Evolutionary conservation across 2,113 vertebrate species (phyloP), one percentile per base, ranked within the genome.

Genomic region (Puffinus mauretanicus): DNA sequence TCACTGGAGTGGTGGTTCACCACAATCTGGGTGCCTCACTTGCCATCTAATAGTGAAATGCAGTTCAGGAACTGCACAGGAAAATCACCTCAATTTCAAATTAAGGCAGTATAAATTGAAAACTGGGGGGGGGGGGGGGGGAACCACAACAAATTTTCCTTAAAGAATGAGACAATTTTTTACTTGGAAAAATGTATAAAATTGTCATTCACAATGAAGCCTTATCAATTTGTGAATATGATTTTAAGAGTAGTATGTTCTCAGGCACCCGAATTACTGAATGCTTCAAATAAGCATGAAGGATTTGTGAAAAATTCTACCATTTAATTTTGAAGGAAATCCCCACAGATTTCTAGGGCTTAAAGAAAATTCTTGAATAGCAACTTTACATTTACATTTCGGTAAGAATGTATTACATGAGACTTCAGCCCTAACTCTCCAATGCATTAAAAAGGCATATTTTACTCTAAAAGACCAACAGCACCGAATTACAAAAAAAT

Each of bases 271-370:
- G 86, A 86, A 81, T 90, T 62, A 93, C 27, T 58, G 36, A 87
- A 73, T 70, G 30, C 72, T 90, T 93, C 46, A 27, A 95, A 93
- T 29, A 96, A 86, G 52, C 52, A 93, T 21, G 60, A 96, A 71
- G 58, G 66, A 91, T 94, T 93, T 92, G 18, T 18, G 58, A 80
- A 91, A 96, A 88, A 83, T 13, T 54, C 20, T 86, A 46, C 42
- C 57, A 71, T 67, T 85, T 88, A 57, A 81, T 96, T 97, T 95
- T 94, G 64, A 87, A 32, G 8, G 75, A 94, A 88, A 78, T 88
- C 78, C 32, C 65, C 26, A 66, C 29, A 77, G 75, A 77, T 73
- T 90, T 91, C 66, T 42, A 78, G 13, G 65, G 8, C 77, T 88
- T 92, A 86, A 92, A 82, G 27, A 76, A 77, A 91, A 75, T 61